Evolutionary conservation across 2,113 vertebrate species (phyloP).

Genomic region (Chaetodon trifascialis): DNA sequence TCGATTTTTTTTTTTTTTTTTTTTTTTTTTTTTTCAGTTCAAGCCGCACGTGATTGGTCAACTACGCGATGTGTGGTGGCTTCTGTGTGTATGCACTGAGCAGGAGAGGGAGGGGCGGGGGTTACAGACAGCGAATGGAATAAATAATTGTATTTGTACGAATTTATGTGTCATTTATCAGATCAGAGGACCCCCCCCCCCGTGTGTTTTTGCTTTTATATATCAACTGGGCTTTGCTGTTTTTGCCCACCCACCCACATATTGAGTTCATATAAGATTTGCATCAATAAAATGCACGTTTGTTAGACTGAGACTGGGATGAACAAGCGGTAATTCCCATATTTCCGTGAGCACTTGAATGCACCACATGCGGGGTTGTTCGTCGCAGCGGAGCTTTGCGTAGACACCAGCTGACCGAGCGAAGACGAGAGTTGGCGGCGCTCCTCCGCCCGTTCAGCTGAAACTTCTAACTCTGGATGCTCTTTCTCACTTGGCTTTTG

Average conservation of each 20-base stretch:
- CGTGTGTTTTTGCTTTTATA: background rate
- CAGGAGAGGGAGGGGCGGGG: too few species aligned
- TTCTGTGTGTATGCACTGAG: too few species aligned
- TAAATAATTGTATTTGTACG: too few species aligned
- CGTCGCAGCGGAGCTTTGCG: constrained; percentile 11
- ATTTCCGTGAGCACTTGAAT: constrained; percentile 40
- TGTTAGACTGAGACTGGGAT: background rate
- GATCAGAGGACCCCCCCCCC: too few species aligned
- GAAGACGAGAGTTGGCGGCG: constrained; percentile 11
- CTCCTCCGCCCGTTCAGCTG: background rate
- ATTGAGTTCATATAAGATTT: background rate
- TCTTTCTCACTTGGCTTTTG: background rate
- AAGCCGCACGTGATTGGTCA: too few species aligned
- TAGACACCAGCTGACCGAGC: constrained; percentile 34
- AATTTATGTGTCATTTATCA: too few species aligned
- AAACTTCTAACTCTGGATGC: background rate
- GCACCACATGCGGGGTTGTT: constrained; percentile 43
- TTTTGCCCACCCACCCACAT: accelerated
- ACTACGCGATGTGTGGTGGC: too few species aligned
- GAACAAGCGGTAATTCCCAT: background rate
- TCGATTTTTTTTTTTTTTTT: too few species aligned
- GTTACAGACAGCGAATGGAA: too few species aligned
- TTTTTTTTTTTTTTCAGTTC: too few species aligned
- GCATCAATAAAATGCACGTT: background rate
- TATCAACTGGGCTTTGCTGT: background rate